phyloP scores from a whole-genome alignment of 2,797 vertebrate genomes.

The Acrossocheilus wenchowensis region DNA sequence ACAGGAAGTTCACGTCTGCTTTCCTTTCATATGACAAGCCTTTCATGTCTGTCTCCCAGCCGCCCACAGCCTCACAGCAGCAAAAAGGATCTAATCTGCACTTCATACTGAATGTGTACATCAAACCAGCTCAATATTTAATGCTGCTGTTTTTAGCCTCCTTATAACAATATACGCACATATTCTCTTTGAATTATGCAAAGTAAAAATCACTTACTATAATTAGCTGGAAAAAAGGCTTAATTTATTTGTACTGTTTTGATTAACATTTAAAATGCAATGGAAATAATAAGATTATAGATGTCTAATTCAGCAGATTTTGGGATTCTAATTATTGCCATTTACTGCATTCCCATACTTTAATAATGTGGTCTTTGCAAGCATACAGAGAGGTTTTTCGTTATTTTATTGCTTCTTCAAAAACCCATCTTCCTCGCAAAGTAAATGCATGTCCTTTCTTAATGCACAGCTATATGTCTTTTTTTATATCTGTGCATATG shows the following conservation, averaged over 20 bases:
- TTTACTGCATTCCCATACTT: not conserved
- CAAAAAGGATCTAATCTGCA: slow-evolving; percentile 51
- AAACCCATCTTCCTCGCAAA: not conserved
- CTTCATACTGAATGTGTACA: slow-evolving; percentile 31
- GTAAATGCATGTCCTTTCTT: not conserved
- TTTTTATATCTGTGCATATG: not conserved
- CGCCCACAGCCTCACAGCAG: slow-evolving; percentile 62
- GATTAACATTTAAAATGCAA: not conserved
- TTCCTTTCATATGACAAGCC: slow-evolving; percentile 50
- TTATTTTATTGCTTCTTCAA: not conserved
- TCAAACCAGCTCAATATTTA: slow-evolving; percentile 29
- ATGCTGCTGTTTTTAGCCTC: not conserved
- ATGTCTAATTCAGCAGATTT: not conserved
- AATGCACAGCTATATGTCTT: not conserved
- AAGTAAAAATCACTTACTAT: not conserved
- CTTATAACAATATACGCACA: not conserved
- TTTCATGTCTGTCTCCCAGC: slow-evolving; percentile 63
- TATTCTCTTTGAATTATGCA: not conserved
- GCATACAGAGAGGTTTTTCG: not conserved
- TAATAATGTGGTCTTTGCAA: not conserved
- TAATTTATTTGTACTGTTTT: too few relatives aligned
- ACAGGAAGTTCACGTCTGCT: slow-evolving; percentile 63
- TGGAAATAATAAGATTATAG: not conserved
- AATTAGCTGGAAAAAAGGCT: not conserved
- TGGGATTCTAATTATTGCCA: not conserved